phyloP scores from a whole-genome alignment of 1,140 invertebrate genomes.

The Oncopodura yosiiana region DNA sequence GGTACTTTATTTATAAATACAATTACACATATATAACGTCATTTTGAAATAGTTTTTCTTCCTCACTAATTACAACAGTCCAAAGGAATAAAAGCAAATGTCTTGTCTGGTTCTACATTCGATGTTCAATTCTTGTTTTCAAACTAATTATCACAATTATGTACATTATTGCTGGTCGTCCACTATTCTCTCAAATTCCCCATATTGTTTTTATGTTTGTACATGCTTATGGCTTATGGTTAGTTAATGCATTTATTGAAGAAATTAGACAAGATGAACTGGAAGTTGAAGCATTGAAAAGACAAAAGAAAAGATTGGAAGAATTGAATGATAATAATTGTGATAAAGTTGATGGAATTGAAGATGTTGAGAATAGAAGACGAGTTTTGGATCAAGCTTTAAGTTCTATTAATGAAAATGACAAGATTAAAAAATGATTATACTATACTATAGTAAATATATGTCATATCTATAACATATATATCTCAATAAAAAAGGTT shows the following conservation, averaged over 20 bases:
- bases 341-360: conserved; percentile 12
- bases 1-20: not conserved
- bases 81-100: conserved; percentile 1
- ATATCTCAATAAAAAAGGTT: no score
- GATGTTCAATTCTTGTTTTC: conserved; percentile 22
- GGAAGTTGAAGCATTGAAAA: not conserved
- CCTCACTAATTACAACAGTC: no score
- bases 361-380: not conserved
- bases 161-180: conserved; percentile 18
- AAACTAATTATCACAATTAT: conserved; percentile 13
- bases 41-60: no score
- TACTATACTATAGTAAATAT: no score
- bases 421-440: not conserved
- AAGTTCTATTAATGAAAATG: no score
- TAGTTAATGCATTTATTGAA: conserved; percentile 13
- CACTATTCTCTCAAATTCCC: conserved; percentile 20
- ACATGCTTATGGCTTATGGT: conserved; percentile 15
- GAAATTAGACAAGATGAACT: not conserved
- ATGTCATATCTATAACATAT: no score
- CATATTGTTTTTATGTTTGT: conserved; percentile 13
- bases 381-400: no score
- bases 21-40: not conserved
- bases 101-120: conserved; percentile 21
- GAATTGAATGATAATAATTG: not conserved
- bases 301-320: not conserved